Percentiles rank a stretch among this genome's conserved stretches.
Conservation (phyloP, 2,888 invertebrate genomes). For the Volucella inflata region DNA sequence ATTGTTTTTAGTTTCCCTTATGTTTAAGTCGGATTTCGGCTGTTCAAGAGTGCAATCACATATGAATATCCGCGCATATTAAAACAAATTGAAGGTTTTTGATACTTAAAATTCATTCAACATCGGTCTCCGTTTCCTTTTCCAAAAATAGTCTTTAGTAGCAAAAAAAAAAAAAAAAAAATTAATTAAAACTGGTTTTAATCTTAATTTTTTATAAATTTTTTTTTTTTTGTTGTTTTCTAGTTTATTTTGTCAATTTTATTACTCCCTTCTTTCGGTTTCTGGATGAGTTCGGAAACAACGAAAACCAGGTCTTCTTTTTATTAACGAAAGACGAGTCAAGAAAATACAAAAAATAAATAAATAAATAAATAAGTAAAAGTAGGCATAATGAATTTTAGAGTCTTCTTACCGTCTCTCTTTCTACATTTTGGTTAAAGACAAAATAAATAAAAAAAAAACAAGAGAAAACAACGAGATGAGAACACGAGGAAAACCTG, state of each 20-base stretch:
- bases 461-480: background rate
- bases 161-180: background rate
- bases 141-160: slow-evolving; percentile 1
- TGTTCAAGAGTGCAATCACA: too few relatives aligned
- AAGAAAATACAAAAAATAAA: background rate
- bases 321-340: background rate
- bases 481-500: slow-evolving; percentile 10
- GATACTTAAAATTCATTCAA: slow-evolving; percentile 38
- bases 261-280: background rate
- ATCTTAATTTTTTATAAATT: slow-evolving; percentile 19
- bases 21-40: too few relatives aligned
- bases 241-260: background rate
- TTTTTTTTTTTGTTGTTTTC: background rate
- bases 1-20: too few relatives aligned
- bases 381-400: slow-evolving; percentile 26
- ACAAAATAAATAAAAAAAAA: background rate
- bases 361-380: slow-evolving; percentile 16
- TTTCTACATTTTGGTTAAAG: background rate
- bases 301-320: slow-evolving; percentile 1
- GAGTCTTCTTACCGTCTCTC: background rate
- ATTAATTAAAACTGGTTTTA: slow-evolving; percentile 15
- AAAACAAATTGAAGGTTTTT: slow-evolving; percentile 17
- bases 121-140: slow-evolving; percentile 28
- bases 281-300: slow-evolving; percentile 1
- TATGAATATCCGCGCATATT: slow-evolving; percentile 11